Conservation (phyloP, 2,888 invertebrate species). For the Hydrotaea cyrtoneurina region DNA sequence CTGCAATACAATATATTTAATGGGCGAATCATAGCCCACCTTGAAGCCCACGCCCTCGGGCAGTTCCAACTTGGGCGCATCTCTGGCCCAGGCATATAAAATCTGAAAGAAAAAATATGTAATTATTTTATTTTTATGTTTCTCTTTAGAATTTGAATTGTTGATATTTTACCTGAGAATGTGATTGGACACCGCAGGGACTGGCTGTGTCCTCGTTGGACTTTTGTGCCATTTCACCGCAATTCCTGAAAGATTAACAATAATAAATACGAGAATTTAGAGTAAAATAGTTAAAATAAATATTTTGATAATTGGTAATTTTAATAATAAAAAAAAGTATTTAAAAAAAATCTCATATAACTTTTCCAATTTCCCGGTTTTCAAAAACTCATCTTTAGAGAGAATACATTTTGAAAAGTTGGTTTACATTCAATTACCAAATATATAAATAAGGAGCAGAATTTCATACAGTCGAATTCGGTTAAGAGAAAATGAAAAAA, state of each 20-base stretch:
- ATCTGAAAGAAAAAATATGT: slow-evolving; percentile 82
- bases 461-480: too few relatives aligned
- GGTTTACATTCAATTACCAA: too few relatives aligned
- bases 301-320: too few relatives aligned
- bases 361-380: too few relatives aligned
- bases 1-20: slow-evolving; percentile 95
- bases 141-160: neutral
- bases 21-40: slow-evolving; percentile 90
- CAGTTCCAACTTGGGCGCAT: slow-evolving; percentile 90
- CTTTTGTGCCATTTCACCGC: slow-evolving; percentile 92
- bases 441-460: too few relatives aligned
- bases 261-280: neutral
- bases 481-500: too few relatives aligned
- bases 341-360: too few relatives aligned
- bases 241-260: slow-evolving; percentile 85
- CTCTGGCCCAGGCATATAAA: slow-evolving; percentile 96
- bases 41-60: slow-evolving; percentile 96
- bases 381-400: too few relatives aligned
- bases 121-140: neutral
- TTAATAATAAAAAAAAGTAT: too few relatives aligned
- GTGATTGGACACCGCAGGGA: slow-evolving; percentile 89
- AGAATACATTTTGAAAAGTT: too few relatives aligned
- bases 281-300: too few relatives aligned
- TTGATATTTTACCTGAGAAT: slow-evolving; percentile 79
- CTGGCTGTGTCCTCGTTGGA: slow-evolving; percentile 83